Conservation (phyloP, 2,888 invertebrate genomes). For the Chesias legatella region DNA sequence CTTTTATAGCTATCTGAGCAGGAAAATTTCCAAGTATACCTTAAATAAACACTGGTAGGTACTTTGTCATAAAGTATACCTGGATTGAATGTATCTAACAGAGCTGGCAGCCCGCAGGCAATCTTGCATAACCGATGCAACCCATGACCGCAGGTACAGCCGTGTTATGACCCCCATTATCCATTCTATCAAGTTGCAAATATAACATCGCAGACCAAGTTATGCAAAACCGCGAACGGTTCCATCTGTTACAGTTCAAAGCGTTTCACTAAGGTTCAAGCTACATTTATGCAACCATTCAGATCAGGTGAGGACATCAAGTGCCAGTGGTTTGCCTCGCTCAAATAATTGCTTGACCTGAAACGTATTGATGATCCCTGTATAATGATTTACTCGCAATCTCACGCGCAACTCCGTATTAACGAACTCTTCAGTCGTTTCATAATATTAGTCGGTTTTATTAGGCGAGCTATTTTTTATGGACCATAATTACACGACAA, state of each 20-base stretch:
- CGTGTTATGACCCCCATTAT: slow-evolving; percentile 22
- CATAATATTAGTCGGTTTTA: slow-evolving; percentile 1
- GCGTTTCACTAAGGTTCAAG: slow-evolving; percentile 10
- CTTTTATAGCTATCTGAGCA: no score
- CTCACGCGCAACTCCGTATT: slow-evolving; percentile 3
- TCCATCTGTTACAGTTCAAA: slow-evolving; percentile 13
- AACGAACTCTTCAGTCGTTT: slow-evolving; percentile 6
- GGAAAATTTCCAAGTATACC: no score
- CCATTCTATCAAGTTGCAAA: slow-evolving; percentile 21
- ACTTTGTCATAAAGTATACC: no score
- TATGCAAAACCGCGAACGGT: slow-evolving; percentile 13
- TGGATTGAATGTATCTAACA: neutral
- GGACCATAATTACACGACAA: slow-evolving; percentile 2
- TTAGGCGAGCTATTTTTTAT: slow-evolving; percentile 2
- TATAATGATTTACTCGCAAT: slow-evolving; percentile 22
- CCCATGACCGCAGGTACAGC: slow-evolving; percentile 24
- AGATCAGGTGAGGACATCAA: slow-evolving; percentile 26
- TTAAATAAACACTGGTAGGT: no score
- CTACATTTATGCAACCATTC: slow-evolving; percentile 23
- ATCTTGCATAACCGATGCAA: slow-evolving; percentile 25
- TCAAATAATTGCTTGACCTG: slow-evolving; percentile 42
- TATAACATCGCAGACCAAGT: slow-evolving; percentile 21
- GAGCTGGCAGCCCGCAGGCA: slow-evolving; percentile 16
- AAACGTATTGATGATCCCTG: slow-evolving; percentile 34
- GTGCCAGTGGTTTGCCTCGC: slow-evolving; percentile 44